Evolutionary conservation across 1,140 invertebrate genomes (phyloP).

Genomic region (Drosophila lacteicornis): DNA sequence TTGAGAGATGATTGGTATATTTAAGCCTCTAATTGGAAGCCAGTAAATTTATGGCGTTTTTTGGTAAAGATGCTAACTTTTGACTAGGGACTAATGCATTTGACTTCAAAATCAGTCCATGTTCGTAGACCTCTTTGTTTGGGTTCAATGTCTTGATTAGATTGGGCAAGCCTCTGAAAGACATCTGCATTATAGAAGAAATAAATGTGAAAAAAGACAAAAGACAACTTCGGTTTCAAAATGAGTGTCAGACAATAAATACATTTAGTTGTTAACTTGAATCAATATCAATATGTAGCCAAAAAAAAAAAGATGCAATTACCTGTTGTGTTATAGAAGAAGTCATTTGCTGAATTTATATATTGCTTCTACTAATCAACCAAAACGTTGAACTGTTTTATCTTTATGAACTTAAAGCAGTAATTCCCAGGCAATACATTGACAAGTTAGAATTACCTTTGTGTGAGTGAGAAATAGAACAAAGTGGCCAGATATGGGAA

Average conservation of each 20-base stretch:
- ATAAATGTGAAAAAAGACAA: neutral
- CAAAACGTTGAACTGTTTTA: too few relatives aligned
- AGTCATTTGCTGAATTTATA: too few relatives aligned
- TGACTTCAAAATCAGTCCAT: neutral
- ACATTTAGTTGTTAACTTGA: too few relatives aligned
- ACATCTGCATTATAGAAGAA: neutral
- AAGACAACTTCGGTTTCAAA: neutral
- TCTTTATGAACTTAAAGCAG: too few relatives aligned
- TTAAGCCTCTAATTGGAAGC: neutral
- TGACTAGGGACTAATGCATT: neutral
- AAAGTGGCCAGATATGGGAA: too few relatives aligned
- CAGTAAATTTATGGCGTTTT: slow-evolving; percentile 28
- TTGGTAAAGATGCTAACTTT: slow-evolving; percentile 4
- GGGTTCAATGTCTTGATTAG: neutral
- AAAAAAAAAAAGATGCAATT: too few relatives aligned
- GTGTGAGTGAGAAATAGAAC: too few relatives aligned
- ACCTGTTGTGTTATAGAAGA: too few relatives aligned
- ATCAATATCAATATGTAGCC: too few relatives aligned
- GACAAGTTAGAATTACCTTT: too few relatives aligned
- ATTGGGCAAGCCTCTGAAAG: neutral
- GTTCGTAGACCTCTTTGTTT: neutral
- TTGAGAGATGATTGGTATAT: slow-evolving; percentile 2
- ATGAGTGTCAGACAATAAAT: neutral
- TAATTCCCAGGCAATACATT: too few relatives aligned
- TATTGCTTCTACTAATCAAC: too few relatives aligned